Base-by-base conservation (phyloP, 1,140 invertebrate species). In the Propsilocerus akamusi region DNA sequence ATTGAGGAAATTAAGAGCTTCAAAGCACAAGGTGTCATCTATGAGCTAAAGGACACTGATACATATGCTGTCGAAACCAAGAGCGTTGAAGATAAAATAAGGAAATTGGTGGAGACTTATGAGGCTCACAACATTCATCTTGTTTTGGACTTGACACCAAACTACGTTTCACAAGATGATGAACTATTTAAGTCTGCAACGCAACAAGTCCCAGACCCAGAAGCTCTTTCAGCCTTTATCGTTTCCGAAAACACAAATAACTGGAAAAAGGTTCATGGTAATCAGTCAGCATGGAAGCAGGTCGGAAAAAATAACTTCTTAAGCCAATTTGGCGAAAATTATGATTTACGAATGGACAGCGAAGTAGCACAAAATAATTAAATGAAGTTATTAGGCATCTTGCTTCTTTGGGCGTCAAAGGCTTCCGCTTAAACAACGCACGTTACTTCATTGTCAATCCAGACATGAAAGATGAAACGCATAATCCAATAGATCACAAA, bases 391-490 rank as follows among this genome's bases (percentile, higher is more conserved):
- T 91, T 1, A 67, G 66, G 25, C 72, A 74, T 53, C 86, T 86
- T 74, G 52, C 87, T 20, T 62, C 73, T 17, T 67, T 75, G 24
- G 86, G 85, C 6, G 78, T 85, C 1, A 69, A 67, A 53, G 89
- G 87, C 12, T 80, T 93, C 57, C 73, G 81, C 56, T 59, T 91
- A 17, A 71, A 68, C n/a, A 73, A 77, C 48, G 76, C 72, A 0
- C 74, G 74, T 17, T 74, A 75, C 57, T 65, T 85, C 47, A 60
- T 80, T 1, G 74, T 83, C 51, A 73, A 81, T 0, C 57, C 63
- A 0, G 61, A 73, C 7, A 55, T 56, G 7, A 50, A 53, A 2
- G 62, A 75, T 51, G 77, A 81, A 57, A 52, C 49, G 0, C 48
- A 47, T 2, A 53, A 54, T 50, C 10, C 56, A 53, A 41, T 59